phyloP scores from a whole-genome alignment of 2,888 invertebrate species.

The Acronicta leporina region DNA sequence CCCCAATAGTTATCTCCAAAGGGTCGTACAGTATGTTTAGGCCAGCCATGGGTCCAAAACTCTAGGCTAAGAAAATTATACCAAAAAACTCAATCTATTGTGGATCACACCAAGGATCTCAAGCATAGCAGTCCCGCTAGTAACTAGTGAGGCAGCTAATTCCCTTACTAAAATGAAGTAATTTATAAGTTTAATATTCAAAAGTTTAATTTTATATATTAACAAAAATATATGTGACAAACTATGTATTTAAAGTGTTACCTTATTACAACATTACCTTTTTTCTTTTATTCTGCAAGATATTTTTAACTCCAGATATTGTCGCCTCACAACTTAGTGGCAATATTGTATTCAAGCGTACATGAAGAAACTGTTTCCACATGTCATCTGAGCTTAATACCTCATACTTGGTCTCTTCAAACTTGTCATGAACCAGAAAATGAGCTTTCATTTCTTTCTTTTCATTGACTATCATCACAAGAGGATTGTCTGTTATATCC shows the following conservation, averaged over 20 bases:
- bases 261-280: slow-evolving; percentile 76
- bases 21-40: too few relatives aligned
- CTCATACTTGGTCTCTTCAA: slow-evolving; percentile 91
- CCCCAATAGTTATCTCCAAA: too few relatives aligned
- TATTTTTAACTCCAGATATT: slow-evolving; percentile 89
- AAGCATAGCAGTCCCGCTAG: too few relatives aligned
- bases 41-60: too few relatives aligned
- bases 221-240: too few relatives aligned
- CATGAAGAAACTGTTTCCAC: slow-evolving; percentile 92
- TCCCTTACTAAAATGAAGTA: too few relatives aligned
- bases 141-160: too few relatives aligned
- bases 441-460: slow-evolving; percentile 89
- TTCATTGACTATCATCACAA: slow-evolving; percentile 90
- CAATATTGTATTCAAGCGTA: slow-evolving; percentile 91
- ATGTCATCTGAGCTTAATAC: slow-evolving; percentile 90
- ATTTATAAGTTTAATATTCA: too few relatives aligned
- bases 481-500: slow-evolving; percentile 94
- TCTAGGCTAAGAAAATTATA: too few relatives aligned
- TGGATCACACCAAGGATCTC: too few relatives aligned
- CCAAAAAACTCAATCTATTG: too few relatives aligned
- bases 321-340: slow-evolving; percentile 90
- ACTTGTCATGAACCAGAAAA: slow-evolving; percentile 92
- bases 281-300: slow-evolving; percentile 91
- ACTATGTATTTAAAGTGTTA: background rate
- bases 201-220: too few relatives aligned